Conservation (phyloP, 2,888 invertebrate genomes). For the Netelia melanura region DNA sequence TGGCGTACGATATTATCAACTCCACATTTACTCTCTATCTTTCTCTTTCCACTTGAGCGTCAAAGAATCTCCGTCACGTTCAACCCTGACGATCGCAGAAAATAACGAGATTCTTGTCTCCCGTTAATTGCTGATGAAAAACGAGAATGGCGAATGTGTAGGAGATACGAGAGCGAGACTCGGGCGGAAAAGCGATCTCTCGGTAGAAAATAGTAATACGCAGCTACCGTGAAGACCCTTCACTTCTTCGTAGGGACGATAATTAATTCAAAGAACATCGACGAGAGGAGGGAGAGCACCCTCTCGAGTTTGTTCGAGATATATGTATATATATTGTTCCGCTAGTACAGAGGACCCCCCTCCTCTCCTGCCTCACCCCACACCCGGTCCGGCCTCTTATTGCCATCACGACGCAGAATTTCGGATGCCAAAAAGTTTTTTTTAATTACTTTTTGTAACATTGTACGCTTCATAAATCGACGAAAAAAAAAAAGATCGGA, state of each 20-base stretch:
- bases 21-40: not conserved
- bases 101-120: slow-evolving; percentile 44
- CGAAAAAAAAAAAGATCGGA: no score
- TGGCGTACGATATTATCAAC: slow-evolving; percentile 12
- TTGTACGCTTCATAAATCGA: no score
- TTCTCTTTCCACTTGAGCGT: slow-evolving; percentile 17
- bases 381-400: no score
- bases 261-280: slow-evolving; percentile 44
- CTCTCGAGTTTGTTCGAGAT: not conserved
- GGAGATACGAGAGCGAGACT: not conserved
- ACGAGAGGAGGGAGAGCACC: slow-evolving; percentile 7
- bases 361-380: no score
- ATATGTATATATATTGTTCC: no score
- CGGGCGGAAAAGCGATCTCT: not conserved
- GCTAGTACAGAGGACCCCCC: no score
- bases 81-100: slow-evolving; percentile 17
- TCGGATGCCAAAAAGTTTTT: not conserved
- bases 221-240: slow-evolving; percentile 27
- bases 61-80: slow-evolving; percentile 35
- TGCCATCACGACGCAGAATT: no score
- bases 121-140: slow-evolving; percentile 28
- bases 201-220: not conserved
- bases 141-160: not conserved
- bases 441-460: not conserved
- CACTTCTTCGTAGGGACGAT: slow-evolving; percentile 26